Base-by-base conservation (phyloP, 2,797 vertebrate genomes). In the Leptoclinus maculatus region DNA sequence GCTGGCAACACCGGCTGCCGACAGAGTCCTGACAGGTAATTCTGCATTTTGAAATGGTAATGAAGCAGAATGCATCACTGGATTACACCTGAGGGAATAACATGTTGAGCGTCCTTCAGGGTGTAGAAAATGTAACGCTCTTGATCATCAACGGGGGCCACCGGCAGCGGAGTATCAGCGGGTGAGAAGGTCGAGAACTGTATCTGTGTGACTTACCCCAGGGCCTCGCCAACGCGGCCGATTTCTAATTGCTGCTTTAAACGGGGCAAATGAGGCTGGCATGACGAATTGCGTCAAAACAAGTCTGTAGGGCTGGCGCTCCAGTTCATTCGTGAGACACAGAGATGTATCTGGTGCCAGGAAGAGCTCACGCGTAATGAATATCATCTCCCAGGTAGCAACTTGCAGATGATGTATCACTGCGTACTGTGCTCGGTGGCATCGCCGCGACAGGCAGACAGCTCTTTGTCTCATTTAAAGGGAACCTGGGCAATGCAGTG, bases 241-340 rank as follows among this genome's bases (percentile, higher is more conserved):
- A 84, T 83, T 87, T 80, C 87, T 94, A 93, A 93, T 91, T 93
- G 93, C 85, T 32, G 81, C 85, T 88, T 90, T 92, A 90, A 91
- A 94, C 75, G 16, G 88, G 86, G 88, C 89, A 93, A 94, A 93
- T 92, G 90, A 92, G 92, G 88, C 88, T 90, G 91, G 90, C 91
- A 87, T 93, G 91, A 93, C 88, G 86, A 92, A 94, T 86, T 86
- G 88, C 69, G 66, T 94, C 91, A 92, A 91, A 94, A 92, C 89
- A 94, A 86, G 90, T 88, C 91, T 88, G 88, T 82, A 76, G 87
- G 86, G 29, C 83, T 76, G 75, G 82, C 34, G 66, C 80, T 79
- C 80, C 29, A 38, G 88, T 93, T 90, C 71, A 92, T 91, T 89
- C 91, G 85, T 74, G 80, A 91, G 84, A 91, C 88, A 68, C 74